Evolutionary conservation across 1,140 invertebrate genomes (phyloP), one percentile per base, ranked within the genome.

Genomic region (Aculops lycopersici): DNA sequence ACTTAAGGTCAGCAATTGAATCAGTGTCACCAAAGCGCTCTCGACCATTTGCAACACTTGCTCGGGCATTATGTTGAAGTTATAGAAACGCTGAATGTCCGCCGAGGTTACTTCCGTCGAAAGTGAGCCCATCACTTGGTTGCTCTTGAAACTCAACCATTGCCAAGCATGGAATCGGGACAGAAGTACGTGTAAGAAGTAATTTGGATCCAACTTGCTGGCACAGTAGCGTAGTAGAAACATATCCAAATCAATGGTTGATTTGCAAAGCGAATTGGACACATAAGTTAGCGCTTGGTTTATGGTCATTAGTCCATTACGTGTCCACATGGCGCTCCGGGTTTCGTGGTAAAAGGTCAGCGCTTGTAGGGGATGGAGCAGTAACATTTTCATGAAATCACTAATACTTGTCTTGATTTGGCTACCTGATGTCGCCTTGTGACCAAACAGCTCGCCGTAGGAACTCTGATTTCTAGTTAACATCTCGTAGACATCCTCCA

Each of bases 271-370:
- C 60, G 94, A 88, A 43, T 79, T 84, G 55, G 94, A 86, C 47
- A 92, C 81, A 53, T 94, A 95, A 16, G 86, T 92, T 80, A 94
- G 92, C 3, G 84, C 83, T 60, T 94, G 84, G 13, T 83, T 83
- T 58, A 83, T 83, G 47, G 94, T 92, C 64, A 94, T 86, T 1
- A 90, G 62, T 1, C 86, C 88, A 60, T 94, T 94, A 40, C 84
- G 65, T 19, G 92, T 77, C 86, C 86, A 94, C 49, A 90, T 66
- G 13, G 77, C 78, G 48, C 72, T 73, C 37, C 84, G 61, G 48
- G 92, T 86, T 64, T 94, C 84, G 56, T 86, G 79, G 57, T 88
- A 83, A 1, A 78, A 71, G 41, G 78, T 79, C 76, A 90, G 59
- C 42, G 84, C 73, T 46, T 80, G 66, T 2, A 92, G 62, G 15